phyloP scores from a whole-genome alignment of 2,797 vertebrate genomes.

The Liparis tanakae region DNA sequence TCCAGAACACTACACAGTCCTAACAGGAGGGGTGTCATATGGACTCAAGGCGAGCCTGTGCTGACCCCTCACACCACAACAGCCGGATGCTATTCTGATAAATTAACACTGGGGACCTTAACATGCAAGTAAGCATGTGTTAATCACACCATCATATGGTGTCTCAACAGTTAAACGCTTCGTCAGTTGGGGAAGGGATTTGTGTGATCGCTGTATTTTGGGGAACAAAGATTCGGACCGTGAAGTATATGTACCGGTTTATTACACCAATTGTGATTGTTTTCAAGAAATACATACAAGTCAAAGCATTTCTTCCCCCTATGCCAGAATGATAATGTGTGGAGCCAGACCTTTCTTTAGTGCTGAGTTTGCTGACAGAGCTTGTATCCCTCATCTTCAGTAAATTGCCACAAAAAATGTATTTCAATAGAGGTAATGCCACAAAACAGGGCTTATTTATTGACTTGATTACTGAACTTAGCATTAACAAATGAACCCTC shows the following conservation, averaged over 20 bases:
- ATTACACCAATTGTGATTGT: neutral
- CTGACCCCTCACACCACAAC: constrained; percentile 50
- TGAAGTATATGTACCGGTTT: neutral
- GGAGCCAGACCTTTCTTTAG: too few relatives aligned
- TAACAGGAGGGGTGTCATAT: constrained; percentile 52
- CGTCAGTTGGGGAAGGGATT: constrained; percentile 1
- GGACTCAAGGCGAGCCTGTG: constrained; percentile 31
- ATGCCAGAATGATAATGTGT: neutral
- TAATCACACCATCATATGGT: constrained; percentile 42
- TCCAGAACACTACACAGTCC: too few relatives aligned
- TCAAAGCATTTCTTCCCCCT: neutral
- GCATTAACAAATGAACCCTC: neutral
- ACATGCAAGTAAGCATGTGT: constrained; percentile 45
- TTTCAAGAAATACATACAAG: neutral
- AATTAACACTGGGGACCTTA: constrained; percentile 39
- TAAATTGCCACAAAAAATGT: neutral
- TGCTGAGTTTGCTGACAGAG: neutral
- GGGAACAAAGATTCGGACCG: neutral
- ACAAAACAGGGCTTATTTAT: neutral
- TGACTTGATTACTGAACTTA: neutral
- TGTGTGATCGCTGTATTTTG: constrained; percentile 5
- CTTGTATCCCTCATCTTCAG: neutral
- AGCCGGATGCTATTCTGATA: constrained; percentile 59
- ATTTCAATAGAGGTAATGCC: neutral
- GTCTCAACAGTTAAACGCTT: constrained; percentile 21